Conservation (phyloP, 2,113 vertebrate genomes). For the Saguinus midas region DNA sequence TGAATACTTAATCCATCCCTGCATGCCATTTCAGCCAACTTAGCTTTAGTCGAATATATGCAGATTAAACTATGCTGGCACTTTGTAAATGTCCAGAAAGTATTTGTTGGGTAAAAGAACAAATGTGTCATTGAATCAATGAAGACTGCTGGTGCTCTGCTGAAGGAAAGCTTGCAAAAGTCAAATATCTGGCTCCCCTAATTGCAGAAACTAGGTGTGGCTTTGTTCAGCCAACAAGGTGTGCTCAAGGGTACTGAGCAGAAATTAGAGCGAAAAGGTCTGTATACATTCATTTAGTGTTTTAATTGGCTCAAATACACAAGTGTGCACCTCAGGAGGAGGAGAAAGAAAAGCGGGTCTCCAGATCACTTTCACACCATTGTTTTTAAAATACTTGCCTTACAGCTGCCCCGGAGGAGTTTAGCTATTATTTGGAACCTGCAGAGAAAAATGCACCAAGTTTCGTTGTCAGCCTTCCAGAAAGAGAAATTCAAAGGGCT, state of each 20-base stretch:
- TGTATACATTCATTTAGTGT: neutral
- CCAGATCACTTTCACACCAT: neutral
- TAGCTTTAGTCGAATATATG: neutral
- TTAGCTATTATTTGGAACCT: slow-evolving; percentile 16
- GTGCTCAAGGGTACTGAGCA: neutral
- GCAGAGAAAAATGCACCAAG: slow-evolving; percentile 3
- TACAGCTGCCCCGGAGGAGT: neutral
- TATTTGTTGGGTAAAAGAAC: neutral
- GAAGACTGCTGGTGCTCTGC: neutral
- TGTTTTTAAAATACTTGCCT: slow-evolving; percentile 17
- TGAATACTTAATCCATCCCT: neutral
- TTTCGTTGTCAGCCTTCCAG: neutral
- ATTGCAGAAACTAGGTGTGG: neutral
- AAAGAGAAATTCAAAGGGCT: slow-evolving; percentile 40
- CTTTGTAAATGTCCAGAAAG: neutral
- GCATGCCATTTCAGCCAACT: neutral
- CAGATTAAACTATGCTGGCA: neutral
- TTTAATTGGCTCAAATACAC: neutral
- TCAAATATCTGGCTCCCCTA: neutral
- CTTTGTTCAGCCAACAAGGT: neutral
- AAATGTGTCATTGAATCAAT: neutral
- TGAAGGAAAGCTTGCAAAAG: neutral
- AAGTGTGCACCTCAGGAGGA: neutral
- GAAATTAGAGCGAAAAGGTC: neutral
- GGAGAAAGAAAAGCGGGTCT: neutral